Percentiles rank a stretch among this genome's conserved stretches.
Evolutionary conservation across 2,797 vertebrate species (phyloP).

Genomic region (Anguilla anguilla): DNA sequence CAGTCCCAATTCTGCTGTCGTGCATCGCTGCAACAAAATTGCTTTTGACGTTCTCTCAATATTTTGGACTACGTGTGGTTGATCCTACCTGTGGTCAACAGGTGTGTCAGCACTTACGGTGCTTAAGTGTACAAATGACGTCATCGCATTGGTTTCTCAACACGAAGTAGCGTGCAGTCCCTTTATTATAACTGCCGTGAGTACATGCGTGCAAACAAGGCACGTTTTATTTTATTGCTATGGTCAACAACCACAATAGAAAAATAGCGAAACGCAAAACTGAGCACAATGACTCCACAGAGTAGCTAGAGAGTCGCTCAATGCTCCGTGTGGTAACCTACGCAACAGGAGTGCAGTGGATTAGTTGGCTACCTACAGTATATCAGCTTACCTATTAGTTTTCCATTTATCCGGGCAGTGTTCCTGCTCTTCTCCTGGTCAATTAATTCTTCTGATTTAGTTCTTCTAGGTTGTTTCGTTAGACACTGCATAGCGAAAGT

Average conservation of each 20-base stretch:
- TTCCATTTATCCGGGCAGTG: slow-evolving; percentile 76
- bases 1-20: neutral
- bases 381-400: slow-evolving; percentile 79
- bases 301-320: neutral
- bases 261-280: neutral
- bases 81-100: neutral
- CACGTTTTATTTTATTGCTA: neutral
- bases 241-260: neutral
- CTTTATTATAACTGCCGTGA: neutral
- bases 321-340: neutral
- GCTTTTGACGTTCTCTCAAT: neutral
- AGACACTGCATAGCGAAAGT: slow-evolving; percentile 79
- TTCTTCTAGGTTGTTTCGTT: slow-evolving; percentile 63
- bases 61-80: neutral
- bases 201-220: neutral
- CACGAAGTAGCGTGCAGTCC: neutral
- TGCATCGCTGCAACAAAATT: neutral
- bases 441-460: slow-evolving; percentile 68
- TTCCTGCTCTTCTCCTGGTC: slow-evolving; percentile 68
- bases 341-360: neutral
- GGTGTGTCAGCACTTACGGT: neutral
- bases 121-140: neutral
- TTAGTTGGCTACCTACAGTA: neutral
- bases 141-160: neutral
- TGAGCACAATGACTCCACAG: neutral